Conservation (phyloP, 2,797 vertebrate genomes). For the Pelochelys cantorii region DNA sequence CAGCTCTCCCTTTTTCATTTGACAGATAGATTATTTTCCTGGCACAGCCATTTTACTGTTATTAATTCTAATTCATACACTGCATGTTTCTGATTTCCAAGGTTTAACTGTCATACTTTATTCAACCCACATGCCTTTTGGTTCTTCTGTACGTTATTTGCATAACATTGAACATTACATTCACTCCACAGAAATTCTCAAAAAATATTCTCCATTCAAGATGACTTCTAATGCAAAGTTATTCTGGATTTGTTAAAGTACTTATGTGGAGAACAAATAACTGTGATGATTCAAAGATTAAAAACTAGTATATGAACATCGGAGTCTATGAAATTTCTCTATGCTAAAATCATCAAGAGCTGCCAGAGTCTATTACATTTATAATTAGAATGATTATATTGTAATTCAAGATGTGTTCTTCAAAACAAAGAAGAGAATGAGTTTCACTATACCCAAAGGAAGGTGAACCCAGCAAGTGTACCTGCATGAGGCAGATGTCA, state of each 20-base stretch:
- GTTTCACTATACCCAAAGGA: slow-evolving; percentile 51
- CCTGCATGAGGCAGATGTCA: slow-evolving; percentile 55
- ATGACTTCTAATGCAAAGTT: slow-evolving; percentile 45
- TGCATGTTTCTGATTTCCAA: slow-evolving; percentile 22
- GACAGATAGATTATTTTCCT: background rate
- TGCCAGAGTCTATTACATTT: slow-evolving; percentile 65
- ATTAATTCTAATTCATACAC: slow-evolving; percentile 54
- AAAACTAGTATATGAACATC: slow-evolving; percentile 59
- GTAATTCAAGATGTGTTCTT: slow-evolving; percentile 76
- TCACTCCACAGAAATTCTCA: slow-evolving; percentile 50
- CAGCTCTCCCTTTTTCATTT: background rate
- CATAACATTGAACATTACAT: slow-evolving; percentile 42
- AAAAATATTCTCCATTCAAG: slow-evolving; percentile 50
- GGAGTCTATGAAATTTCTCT: slow-evolving; percentile 47
- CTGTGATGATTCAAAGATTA: slow-evolving; percentile 61
- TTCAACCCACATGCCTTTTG: slow-evolving; percentile 6
- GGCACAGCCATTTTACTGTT: background rate
- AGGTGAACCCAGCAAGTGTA: slow-evolving; percentile 42
- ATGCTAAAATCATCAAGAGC: slow-evolving; percentile 58
- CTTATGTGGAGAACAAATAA: slow-evolving; percentile 58
- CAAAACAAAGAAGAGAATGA: slow-evolving; percentile 61
- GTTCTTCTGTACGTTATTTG: slow-evolving; percentile 25
- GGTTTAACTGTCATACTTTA: slow-evolving; percentile 41
- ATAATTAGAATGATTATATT: slow-evolving; percentile 74
- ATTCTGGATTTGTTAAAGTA: slow-evolving; percentile 53